Base-by-base conservation (phyloP, 2,113 vertebrate genomes). In the Phodopus roborovskii region DNA sequence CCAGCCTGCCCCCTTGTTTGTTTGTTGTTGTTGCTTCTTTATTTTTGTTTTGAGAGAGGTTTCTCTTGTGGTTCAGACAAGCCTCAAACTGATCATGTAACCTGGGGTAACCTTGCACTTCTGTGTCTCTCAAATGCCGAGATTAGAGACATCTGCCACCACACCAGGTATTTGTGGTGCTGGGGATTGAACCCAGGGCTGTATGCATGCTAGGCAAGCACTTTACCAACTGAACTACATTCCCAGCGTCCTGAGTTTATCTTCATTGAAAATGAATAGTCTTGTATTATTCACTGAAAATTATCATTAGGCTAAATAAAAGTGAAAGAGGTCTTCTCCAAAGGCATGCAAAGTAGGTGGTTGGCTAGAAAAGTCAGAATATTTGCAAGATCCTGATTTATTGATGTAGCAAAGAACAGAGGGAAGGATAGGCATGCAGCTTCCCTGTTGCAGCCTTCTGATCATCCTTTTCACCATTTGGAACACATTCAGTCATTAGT, bases 291-390 rank as follows among this genome's bases (percentile, higher is more conserved):
- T 91, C 64, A 77, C 60, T 45, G 83, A 77, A 95, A 90, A 90
- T 95, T 93, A 64, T 33, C 30, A 68, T 36, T 66, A 74, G 39
- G 78, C 22, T 92, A 71, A 87, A 45, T 15, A 70, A 26, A 87
- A 42, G 83, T 70, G 36, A 81, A 92, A 88, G 42, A 74, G 50
- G n/a, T 62, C 10, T 90, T 39, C 90, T 60, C 48, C 13, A 30
- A 94, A 71, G 92, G n/a, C n/a, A n/a, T n/a, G n/a, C n/a, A n/a
- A n/a, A n/a, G n/a, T 75, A 96, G 88, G 78, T 26, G 16, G 1
- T 71, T 22, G 26, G 10, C 83, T 66, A 26, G 75, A 62, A 70
- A 95, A 88, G 30, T 81, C 39, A 66, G 28, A 87, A 92, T 77
- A 10, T 24, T 64, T 53, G 7, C 1, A 79, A 86, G 33, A n/a